Conservation (phyloP, 2,797 vertebrate genomes). For the Muscicapa comitata region DNA sequence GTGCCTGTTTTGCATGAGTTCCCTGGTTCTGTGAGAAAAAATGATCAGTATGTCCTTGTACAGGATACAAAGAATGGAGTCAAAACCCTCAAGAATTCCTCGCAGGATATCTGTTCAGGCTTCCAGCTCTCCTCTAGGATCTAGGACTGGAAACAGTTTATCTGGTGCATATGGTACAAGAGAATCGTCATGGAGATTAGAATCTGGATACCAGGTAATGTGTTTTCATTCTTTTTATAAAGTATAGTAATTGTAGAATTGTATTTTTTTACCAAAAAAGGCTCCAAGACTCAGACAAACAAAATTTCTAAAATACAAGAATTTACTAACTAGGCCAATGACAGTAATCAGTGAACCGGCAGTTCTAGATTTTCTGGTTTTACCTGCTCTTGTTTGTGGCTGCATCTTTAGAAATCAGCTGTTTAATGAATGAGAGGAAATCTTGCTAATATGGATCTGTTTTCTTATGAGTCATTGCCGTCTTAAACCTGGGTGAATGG, state of each 20-base stretch:
- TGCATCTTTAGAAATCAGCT: background rate
- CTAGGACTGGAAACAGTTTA: conserved; percentile 72
- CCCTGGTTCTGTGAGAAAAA: background rate
- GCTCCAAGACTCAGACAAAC: background rate
- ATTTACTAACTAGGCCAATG: background rate
- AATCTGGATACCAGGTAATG: conserved; percentile 87
- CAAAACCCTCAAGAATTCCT: conserved; percentile 90
- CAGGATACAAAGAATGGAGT: conserved; percentile 86
- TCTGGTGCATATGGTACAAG: conserved; percentile 82
- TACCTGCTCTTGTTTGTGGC: background rate
- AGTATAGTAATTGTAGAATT: background rate
- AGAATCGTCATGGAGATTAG: conserved; percentile 82
- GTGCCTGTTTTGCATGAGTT: background rate
- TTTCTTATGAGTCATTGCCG: background rate
- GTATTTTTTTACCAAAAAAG: background rate
- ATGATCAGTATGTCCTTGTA: conserved; percentile 46
- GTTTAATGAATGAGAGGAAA: background rate
- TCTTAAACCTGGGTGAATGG: background rate
- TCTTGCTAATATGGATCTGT: background rate
- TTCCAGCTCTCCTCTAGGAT: conserved; percentile 74
- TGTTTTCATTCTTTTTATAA: background rate
- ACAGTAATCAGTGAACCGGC: background rate
- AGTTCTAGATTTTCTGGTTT: background rate
- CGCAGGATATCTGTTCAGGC: conserved; percentile 83
- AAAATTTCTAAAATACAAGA: background rate